These are phyloP conservation scores for Meloidogyne hapla DNA, from an alignment of 1,140 invertebrate genomes.

Conservation along the genomic window DNA sequence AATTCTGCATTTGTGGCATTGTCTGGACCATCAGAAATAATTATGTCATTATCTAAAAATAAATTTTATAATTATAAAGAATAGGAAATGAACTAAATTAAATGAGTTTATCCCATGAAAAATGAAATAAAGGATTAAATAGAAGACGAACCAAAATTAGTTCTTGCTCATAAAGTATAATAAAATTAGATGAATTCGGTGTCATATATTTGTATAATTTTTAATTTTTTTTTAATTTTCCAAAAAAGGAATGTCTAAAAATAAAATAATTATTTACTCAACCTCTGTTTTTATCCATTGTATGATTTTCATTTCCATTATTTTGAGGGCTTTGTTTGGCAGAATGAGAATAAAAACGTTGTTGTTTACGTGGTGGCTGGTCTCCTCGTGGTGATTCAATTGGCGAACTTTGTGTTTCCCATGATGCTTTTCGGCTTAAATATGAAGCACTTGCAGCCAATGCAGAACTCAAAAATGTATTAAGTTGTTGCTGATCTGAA, in stretches of 20 bases:
- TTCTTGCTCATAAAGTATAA: no score
- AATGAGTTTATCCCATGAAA: no score
- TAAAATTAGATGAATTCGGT: no score
- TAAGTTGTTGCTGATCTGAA: slow-evolving; percentile 12
- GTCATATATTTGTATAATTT: no score
- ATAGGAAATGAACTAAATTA: no score
- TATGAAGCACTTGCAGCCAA: not conserved
- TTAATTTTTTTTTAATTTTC: not conserved
- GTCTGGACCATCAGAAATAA: not conserved
- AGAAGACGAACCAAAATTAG: no score
- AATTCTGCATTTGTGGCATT: not conserved
- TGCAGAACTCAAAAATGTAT: not conserved
- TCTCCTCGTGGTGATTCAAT: not conserved
- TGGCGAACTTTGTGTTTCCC: not conserved
- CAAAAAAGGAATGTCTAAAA: not conserved
- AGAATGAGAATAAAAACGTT: not conserved
- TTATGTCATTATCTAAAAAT: not conserved
- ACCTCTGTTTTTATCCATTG: not conserved
- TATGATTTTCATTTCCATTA: not conserved
- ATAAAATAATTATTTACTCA: not conserved
- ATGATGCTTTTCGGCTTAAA: not conserved
- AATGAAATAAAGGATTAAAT: no score
- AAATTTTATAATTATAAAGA: no score
- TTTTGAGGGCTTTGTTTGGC: not conserved
- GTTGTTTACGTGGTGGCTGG: not conserved